Base-by-base conservation (phyloP, 2,888 invertebrate species). In the Amphipyra tragopoginis region DNA sequence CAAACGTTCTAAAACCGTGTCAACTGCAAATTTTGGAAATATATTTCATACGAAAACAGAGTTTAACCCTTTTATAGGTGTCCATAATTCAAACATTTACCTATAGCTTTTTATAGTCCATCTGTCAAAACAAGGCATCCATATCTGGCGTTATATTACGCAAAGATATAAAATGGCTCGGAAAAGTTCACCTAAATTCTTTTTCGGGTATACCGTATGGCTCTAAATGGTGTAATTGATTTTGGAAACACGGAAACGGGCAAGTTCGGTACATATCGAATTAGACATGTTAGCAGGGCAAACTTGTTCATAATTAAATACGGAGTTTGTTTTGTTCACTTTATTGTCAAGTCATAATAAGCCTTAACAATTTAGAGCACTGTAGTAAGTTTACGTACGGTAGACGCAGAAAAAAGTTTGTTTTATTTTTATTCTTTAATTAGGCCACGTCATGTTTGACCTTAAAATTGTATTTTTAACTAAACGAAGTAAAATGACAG, bases 181-280 rank as follows among this genome's bases (percentile, higher is more conserved):
- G 70, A 78, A 72, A 77, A 79, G 77, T 78, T 87, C 83, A 85
- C 87, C 88, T 79, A 89, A 83, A 90, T 89, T 83, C 84, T 75
- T 79, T 78, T 65, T 71, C 68, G 60, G 58, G 54, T 58, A 51
- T 77, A 73, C 65, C 81, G 81, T 72, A 61, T 63, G 64, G 71
- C 72, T 83, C 91, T 91, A 92, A 92, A 87, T 79, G 84, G 75
- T 85, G 84, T 92, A 92, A 92, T 91, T 91, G 90, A 82, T 88
- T 85, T 77, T 67, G 85, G 81, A 89, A 89, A 92, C 88, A 90
- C 62, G 75, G 72, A 73, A 75, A 71, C 60, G 59, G 71, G 73
- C 68, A 75, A 74, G 77, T 62, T 57, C 69, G 67, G 75, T 75
- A 67, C 72, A 69, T 63, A 73, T 78, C 69, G 77, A 81, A 87